Conservation (phyloP, 1,140 invertebrate species). For the Hirudo medicinalis region DNA sequence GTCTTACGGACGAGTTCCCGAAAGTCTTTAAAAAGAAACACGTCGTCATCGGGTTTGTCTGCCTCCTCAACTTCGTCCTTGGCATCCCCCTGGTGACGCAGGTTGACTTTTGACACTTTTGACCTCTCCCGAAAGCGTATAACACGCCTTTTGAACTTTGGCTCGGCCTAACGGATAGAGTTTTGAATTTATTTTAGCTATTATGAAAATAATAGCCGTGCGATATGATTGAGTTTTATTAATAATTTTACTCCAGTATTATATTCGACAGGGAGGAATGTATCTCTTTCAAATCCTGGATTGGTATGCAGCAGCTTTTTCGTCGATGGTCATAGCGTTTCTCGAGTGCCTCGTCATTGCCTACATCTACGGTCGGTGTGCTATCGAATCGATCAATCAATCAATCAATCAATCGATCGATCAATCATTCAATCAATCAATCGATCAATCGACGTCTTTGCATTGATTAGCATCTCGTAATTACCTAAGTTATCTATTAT, state of each 20-base stretch:
- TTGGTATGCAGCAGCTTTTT: conserved; percentile 34
- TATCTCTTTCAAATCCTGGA: conserved; percentile 43
- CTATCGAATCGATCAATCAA: not conserved
- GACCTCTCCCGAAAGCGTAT: not conserved
- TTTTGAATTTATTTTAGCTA: not conserved
- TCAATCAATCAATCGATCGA: not conserved
- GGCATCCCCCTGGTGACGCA: conserved; percentile 21
- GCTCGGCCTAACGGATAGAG: not conserved
- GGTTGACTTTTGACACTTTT: conserved; percentile 10
- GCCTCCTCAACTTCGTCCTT: conserved; percentile 19
- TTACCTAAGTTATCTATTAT: too few species aligned
- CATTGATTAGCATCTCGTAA: too few species aligned
- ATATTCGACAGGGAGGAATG: conserved; percentile 33
- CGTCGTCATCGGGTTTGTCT: conserved; percentile 18
- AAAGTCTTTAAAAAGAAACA: conserved; percentile 13
- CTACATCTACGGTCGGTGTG: conserved; percentile 28
- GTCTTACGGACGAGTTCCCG: conserved; percentile 19
- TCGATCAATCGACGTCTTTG: too few species aligned
- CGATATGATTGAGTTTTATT: too few species aligned
- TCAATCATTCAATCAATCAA: not conserved
- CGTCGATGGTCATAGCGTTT: conserved; percentile 27
- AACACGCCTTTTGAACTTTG: not conserved
- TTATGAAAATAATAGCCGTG: too few species aligned
- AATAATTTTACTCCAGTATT: too few species aligned
- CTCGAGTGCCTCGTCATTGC: conserved; percentile 26